A percentile compares a stretch with the other conserved stretches of the same genome.
Evolutionary conservation across 2,797 vertebrate genomes (phyloP).

Genomic region (Acanthopagrus latus): DNA sequence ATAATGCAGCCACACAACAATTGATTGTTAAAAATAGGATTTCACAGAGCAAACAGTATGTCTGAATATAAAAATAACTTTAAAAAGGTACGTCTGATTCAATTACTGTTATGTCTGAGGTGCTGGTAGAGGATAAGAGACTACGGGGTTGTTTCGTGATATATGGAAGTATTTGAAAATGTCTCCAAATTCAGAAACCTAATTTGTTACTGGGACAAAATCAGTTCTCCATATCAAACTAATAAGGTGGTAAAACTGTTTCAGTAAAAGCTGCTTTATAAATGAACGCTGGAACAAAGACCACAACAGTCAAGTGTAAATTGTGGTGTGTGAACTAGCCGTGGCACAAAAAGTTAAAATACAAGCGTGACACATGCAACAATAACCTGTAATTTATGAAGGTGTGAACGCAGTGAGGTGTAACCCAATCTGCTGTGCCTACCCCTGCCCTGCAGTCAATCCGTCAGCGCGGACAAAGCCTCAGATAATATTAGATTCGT

Average conservation of each 20-base stretch:
- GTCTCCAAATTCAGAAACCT: no score
- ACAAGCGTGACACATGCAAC: neutral
- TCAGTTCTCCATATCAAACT: no score
- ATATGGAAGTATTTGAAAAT: no score
- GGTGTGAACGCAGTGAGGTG: constrained; percentile 24
- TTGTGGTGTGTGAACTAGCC: no score
- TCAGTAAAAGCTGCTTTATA: neutral
- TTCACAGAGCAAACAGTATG: neutral
- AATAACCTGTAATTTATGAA: constrained; percentile 15
- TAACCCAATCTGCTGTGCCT: constrained; percentile 42
- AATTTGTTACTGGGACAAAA: no score
- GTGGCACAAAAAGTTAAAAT: no score
- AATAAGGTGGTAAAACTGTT: no score
- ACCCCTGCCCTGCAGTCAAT: constrained; percentile 51
- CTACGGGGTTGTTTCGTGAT: no score
- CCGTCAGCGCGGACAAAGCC: constrained; percentile 44
- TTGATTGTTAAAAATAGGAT: neutral
- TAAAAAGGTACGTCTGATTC: neutral
- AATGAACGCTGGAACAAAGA: neutral
- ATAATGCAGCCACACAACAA: neutral
- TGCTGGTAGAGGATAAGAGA: no score
- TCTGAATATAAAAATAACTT: neutral
- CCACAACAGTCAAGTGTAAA: no score
- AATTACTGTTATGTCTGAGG: neutral
- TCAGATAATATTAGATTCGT: constrained; percentile 18